Percentiles rank a stretch among this genome's conserved stretches.
Evolutionary conservation across 2,888 invertebrate species (phyloP).

Genomic region (Parthenolecanium corni): DNA sequence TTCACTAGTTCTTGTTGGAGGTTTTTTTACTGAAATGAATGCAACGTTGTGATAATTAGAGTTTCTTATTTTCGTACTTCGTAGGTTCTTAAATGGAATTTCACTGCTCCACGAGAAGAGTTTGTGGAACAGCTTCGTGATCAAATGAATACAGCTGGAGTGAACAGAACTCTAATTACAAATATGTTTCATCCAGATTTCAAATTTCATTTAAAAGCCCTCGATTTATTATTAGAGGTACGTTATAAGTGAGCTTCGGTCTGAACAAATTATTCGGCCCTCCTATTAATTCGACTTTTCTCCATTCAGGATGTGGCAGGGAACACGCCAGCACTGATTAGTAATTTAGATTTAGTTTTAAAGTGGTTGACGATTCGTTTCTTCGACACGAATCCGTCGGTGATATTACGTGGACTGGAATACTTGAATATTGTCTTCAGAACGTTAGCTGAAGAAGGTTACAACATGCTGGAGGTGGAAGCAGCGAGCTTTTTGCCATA

Average conservation of each 20-base stretch:
- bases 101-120: constrained; percentile 82
- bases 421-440: constrained; percentile 75
- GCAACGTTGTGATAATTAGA: too few species aligned
- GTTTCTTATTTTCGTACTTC: too few species aligned
- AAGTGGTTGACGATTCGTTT: constrained; percentile 95
- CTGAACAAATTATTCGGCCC: not conserved
- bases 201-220: constrained; percentile 88
- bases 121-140: constrained; percentile 84
- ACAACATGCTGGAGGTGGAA: constrained; percentile 80
- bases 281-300: not conserved
- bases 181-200: constrained; percentile 93
- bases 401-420: constrained; percentile 87
- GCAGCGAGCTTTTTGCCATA: constrained; percentile 91
- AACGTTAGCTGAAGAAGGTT: constrained; percentile 63
- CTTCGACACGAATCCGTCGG: constrained; percentile 97
- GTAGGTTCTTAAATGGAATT: constrained; percentile 78
- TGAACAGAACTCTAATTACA: constrained; percentile 72
- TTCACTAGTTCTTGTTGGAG: not conserved
- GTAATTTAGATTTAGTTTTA: constrained; percentile 86
- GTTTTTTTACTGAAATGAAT: too few species aligned
- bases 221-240: constrained; percentile 72
- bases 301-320: constrained; percentile 52
- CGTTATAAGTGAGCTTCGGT: constrained; percentile 8
- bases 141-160: constrained; percentile 76
- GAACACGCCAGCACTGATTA: constrained; percentile 67